These are phyloP conservation scores for Philopedon plagiatum DNA, from an alignment of 2,888 invertebrate genomes.

Conservation along the genomic window DNA sequence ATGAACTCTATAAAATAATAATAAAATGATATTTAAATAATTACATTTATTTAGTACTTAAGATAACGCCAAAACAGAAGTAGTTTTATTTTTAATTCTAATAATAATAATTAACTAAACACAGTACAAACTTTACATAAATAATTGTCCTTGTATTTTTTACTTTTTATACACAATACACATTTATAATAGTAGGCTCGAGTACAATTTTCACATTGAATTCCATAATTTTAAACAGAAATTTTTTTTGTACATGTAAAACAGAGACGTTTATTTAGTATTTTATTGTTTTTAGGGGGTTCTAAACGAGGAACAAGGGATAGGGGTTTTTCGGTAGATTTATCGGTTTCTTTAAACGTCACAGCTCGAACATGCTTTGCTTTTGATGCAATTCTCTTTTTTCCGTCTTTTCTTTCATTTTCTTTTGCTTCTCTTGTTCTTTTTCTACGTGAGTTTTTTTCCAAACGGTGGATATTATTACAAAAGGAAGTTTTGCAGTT, in stretches of 20 bases:
- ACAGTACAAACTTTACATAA: not conserved
- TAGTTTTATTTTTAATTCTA: too few species aligned
- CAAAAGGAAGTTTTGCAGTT: slow-evolving; percentile 9
- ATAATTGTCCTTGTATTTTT: not conserved
- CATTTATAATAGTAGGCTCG: not conserved
- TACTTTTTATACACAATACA: not conserved
- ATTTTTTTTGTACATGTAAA: not conserved
- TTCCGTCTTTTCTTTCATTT: not conserved
- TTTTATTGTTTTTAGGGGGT: not conserved
- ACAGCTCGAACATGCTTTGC: not conserved
- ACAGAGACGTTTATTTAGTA: not conserved
- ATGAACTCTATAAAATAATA: too few species aligned
- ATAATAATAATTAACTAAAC: too few species aligned
- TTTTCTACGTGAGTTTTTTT: not conserved
- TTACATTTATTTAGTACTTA: too few species aligned
- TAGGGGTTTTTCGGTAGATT: not conserved
- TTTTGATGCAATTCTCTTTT: not conserved
- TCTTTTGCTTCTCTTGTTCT: not conserved
- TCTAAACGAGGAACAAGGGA: not conserved
- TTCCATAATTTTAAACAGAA: not conserved
- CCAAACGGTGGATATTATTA: not conserved
- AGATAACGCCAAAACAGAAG: too few species aligned
- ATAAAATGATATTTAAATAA: too few species aligned
- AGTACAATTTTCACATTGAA: not conserved
- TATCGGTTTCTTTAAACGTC: not conserved